Conservation (phyloP, 2,797 vertebrate genomes). For the Epinephelus coioides region DNA sequence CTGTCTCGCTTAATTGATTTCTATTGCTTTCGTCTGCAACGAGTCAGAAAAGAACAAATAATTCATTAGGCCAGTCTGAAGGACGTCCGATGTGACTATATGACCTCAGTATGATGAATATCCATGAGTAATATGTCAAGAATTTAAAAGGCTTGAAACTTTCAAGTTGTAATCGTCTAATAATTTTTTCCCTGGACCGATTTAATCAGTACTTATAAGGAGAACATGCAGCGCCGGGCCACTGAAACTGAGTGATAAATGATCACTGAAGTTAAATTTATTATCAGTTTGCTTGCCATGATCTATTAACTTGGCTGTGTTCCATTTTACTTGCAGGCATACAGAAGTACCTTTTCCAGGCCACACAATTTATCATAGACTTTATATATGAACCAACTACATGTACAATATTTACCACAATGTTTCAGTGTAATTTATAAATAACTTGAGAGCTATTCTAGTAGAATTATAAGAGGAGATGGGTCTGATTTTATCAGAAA, state of each 20-base stretch:
- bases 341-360: neutral
- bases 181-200: slow-evolving; percentile 1
- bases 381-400: slow-evolving; percentile 1
- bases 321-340: slow-evolving; percentile 7
- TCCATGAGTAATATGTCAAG: slow-evolving; percentile 31
- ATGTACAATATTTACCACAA: neutral
- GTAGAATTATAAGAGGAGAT: no score
- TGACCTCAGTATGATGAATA: slow-evolving; percentile 44
- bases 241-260: slow-evolving; percentile 43
- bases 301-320: slow-evolving; percentile 40
- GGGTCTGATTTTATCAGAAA: neutral
- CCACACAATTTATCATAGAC: neutral
- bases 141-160: slow-evolving; percentile 39
- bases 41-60: slow-evolving; percentile 52
- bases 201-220: slow-evolving; percentile 26
- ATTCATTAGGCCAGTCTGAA: slow-evolving; percentile 54
- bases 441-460: no score
- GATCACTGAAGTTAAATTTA: slow-evolving; percentile 27
- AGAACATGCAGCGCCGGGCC: slow-evolving; percentile 14
- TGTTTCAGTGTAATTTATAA: neutral
- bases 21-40: slow-evolving; percentile 44
- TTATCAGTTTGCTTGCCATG: slow-evolving; percentile 33
- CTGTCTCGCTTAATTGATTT: slow-evolving; percentile 57
- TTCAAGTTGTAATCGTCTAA: slow-evolving; percentile 34
- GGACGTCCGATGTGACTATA: slow-evolving; percentile 38